Conservation (phyloP, 1,140 invertebrate genomes). For the Sarcophaga bullata region DNA sequence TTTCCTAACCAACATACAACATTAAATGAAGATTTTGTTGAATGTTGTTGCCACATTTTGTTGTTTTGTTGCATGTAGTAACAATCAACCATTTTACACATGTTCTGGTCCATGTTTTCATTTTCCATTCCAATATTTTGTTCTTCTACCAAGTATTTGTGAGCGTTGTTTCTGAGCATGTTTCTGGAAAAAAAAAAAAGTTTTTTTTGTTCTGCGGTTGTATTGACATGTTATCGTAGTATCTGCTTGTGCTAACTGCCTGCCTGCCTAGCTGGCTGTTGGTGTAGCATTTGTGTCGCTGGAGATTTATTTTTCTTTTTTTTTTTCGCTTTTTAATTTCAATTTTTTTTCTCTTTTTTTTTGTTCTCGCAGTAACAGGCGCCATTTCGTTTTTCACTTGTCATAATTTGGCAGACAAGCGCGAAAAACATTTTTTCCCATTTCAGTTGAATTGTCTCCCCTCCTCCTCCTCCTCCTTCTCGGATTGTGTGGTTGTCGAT, state of each 20-base stretch:
- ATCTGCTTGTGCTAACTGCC: too few species aligned
- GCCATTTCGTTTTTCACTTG: conserved; percentile 39
- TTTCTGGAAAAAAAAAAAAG: not conserved
- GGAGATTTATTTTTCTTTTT: not conserved
- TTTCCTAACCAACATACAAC: not conserved
- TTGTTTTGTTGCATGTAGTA: not conserved
- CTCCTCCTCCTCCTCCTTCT: not conserved
- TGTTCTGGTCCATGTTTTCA: conserved; percentile 27
- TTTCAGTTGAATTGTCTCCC: not conserved
- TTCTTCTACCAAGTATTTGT: not conserved
- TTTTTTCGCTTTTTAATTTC: not conserved
- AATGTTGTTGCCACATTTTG: not conserved
- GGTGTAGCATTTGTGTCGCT: conserved; percentile 27
- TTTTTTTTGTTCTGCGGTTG: not conserved
- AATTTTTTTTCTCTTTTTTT: not conserved
- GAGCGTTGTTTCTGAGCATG: not conserved
- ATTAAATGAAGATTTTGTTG: not conserved
- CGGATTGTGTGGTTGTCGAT: not conserved
- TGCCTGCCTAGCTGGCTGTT: not conserved
- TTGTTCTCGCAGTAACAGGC: not conserved
- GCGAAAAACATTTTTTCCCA: conserved; percentile 27
- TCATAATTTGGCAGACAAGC: conserved; percentile 41
- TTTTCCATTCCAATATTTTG: not conserved
- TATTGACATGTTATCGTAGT: conserved; percentile 7
- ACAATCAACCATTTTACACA: conserved; percentile 33